Base-by-base conservation (phyloP, 2,797 vertebrate species). In the Sebastes hopkinsi region DNA sequence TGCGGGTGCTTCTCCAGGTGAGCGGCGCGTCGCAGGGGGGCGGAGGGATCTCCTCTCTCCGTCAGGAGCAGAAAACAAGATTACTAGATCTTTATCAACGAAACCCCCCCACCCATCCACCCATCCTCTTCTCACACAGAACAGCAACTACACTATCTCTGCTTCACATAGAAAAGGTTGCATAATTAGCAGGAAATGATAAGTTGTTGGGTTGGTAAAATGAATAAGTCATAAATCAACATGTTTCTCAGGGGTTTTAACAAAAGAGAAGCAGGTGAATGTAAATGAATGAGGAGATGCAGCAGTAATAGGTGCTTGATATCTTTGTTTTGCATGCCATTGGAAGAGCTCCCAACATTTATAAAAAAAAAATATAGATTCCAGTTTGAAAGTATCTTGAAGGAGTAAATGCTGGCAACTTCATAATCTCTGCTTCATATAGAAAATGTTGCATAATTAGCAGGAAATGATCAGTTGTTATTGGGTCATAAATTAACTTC, bases 61-160 rank as follows among this genome's bases (percentile, higher is more conserved):
- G 80, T 89, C 90, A 92, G 75, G 77, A 88, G 83, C 89, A 90
- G 86, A 87, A 92, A 92, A 93, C 88, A 71, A 92, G 93, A 94
- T 94, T 91, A 94, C 75, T 62, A 86, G 86, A 90, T 90, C 84
- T 89, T 89, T 38, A 38, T 38, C 36, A 38, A 14, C 13, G 36
- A 38, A 14, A 38, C 36, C 36, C 36, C 36, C 36, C 36, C 65
- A 67, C 66, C 42, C 73, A 56, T 36, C 34, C 34, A 13, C 34
- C 34, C 42, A 11, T 18, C 62, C 20, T 10, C 30, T 32, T n/a
- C 11, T 3, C 20, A 11, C 69, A 54, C 71, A 75, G 59, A 80
- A 65, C 50, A 77, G 73, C 69, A 81, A 71, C 86, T 87, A 72
- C 78, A 83, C 62, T 74, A 77, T 75, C 30, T 73, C 58, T 22